Base-by-base conservation (phyloP, 2,888 invertebrate species). In the Protophormia terraenovae region DNA sequence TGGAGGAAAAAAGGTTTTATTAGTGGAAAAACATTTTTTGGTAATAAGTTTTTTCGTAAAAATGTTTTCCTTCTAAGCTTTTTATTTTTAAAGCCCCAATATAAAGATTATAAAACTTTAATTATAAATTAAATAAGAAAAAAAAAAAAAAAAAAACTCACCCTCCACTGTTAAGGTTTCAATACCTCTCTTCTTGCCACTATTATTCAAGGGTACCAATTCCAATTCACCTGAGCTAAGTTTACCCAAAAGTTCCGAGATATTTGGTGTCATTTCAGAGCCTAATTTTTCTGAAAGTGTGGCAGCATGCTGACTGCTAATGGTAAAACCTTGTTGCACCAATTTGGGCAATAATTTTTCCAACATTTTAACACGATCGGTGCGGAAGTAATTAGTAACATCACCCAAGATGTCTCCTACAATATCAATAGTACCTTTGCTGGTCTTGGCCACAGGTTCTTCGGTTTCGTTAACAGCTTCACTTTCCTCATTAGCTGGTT, bases 181-280 rank as follows among this genome's bases (percentile, higher is more conserved):
- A 29, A 92, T 24, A 0, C 88, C 69, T 1, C 88, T 86, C 84
- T 89, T 90, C 7, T 91, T 93, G 89, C 88, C 88, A 7, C 81
- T 88, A 10, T 89, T 92, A 85, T 92, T 90, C 5, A 93, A 41
- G 0, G 93, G 90, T 6, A 90, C 87, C 0, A 93, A 93, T 81
- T 94, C 94, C 73, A 96, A 92, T 86, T 95, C 95, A 0, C 95
- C 93, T 0, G 96, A 95, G 3, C 95, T 95, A 3, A 97, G 92
- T 89, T 95, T 94, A 0, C 94, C 93, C 8, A 97, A 91, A 22
- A 95, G 90, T 87, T 94, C 94, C 0, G 95, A 95, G 47, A 96
- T 93, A 85, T 93, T 93, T 0, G 95, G 93, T 0, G 95, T 96
- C 93, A 96, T 93, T 84, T 94, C 94, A 50, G 95, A 94, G 0